Conservation (phyloP, 30 jellyfish, hydroid and myxozoan species). For the Aurelia sp. region DNA sequence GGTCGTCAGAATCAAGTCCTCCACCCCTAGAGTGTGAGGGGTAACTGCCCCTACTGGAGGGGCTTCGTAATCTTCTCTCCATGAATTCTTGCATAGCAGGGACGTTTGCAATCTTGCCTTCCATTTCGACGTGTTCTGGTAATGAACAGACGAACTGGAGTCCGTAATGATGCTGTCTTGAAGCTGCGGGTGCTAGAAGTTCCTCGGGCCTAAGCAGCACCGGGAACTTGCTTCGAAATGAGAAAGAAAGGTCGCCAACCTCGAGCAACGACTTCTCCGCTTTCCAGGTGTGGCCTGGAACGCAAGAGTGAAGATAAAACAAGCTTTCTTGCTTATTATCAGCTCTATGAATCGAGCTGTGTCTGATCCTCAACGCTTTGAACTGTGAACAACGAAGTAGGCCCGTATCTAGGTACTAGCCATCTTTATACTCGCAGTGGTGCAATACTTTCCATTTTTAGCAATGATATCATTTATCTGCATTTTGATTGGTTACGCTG, state of each 20-base stretch:
- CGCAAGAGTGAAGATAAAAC: background rate
- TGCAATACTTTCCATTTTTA: constrained; percentile 66
- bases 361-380: background rate
- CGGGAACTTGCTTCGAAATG: constrained; percentile 49
- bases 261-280: background rate
- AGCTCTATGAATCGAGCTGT: background rate
- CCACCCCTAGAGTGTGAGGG: constrained; percentile 18
- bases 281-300: constrained; percentile 31
- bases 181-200: constrained; percentile 4
- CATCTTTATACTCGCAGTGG: constrained; percentile 48
- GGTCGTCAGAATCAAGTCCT: constrained; percentile 16
- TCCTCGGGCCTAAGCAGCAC: constrained; percentile 71
- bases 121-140: constrained; percentile 57
- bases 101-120: background rate
- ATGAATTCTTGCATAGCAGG: background rate
- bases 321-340: background rate
- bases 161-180: constrained; percentile 66
- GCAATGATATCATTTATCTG: constrained; percentile 7
- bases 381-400: background rate
- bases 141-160: constrained; percentile 50
- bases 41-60: background rate
- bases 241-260: constrained; percentile 13
- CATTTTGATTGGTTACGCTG: constrained; percentile 8
- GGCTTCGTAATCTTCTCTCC: background rate
- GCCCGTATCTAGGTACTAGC: background rate